Base-by-base conservation (phyloP, 1,140 invertebrate species). In the Drosophila fuyamai region DNA sequence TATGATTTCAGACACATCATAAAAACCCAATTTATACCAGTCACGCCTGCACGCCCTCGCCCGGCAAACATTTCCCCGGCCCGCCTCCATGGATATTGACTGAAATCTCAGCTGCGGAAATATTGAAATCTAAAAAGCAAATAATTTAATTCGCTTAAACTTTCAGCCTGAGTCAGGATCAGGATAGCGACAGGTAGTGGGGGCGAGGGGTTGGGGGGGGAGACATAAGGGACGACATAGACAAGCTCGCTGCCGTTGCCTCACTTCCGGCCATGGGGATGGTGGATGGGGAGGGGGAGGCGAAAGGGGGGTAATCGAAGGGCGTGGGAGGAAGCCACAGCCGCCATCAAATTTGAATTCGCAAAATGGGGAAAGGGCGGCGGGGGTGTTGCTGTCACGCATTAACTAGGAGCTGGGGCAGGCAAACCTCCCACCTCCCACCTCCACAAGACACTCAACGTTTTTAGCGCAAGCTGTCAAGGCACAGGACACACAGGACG, bases 111-210 rank as follows among this genome's bases (percentile, higher is more conserved):
- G 74, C 83, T 83, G 76, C 84, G 83, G 76, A 88, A 88, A 88
- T 88, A 88, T 88, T 88, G 84, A 88, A 88, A 88, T 88, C 83
- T 88, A 88, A 88, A 88, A 88, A 89, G 84, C 83, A 88, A 88
- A 88, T 88, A 88, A 88, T 88, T 89, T 89, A 88, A 88, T 89
- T 88, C 80, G 84, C 84, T 88, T 86, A 89, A 88, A 88, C 83
- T 89, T 88, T 89, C 67, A 66, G 61, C 43, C 48, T 54, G 48
- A 55, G 76, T 53, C 36, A 36, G 47, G 51, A 57, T 60, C 43
- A 62, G 57, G 44, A 65, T 36, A 61, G 46, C 47, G 44, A 14
- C 36, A 60, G 55, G 51, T 41, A 43, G 27, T 27, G 29, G 5
- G 1, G 27, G 16, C 16, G 29, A 35, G 36, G 23, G 41, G 29